Conservation (phyloP, 2,888 invertebrate genomes). For the Erebia ligea region DNA sequence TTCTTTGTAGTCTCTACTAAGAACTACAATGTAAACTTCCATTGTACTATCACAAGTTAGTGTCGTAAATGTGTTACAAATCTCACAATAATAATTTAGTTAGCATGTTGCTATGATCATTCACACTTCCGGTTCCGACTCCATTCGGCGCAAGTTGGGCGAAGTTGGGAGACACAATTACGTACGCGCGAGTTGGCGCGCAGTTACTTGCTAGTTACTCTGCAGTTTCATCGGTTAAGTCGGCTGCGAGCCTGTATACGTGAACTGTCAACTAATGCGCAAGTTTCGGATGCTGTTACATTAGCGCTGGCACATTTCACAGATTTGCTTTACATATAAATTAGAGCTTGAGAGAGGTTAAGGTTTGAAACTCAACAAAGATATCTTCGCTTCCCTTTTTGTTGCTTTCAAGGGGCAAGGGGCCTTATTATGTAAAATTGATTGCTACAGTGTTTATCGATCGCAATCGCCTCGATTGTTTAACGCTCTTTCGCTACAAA, state of each 20-base stretch:
- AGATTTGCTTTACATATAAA: constrained; percentile 11
- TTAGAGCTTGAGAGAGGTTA: not conserved
- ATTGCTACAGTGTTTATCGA: too few species aligned
- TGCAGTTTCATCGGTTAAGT: constrained; percentile 10
- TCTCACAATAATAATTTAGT: constrained; percentile 1
- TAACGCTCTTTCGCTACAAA: too few species aligned
- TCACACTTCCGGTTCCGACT: not conserved
- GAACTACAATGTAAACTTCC: not conserved
- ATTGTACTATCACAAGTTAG: not conserved
- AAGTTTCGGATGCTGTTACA: constrained; percentile 5
- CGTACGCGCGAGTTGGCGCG: not conserved
- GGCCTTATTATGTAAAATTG: too few species aligned
- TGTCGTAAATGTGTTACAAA: not conserved
- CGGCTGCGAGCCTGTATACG: constrained; percentile 3
- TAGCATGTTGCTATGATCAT: constrained; percentile 6
- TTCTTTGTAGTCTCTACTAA: not conserved
- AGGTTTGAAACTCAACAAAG: not conserved
- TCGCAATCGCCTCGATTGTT: too few species aligned
- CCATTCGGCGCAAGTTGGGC: not conserved
- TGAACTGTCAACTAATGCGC: constrained; percentile 11
- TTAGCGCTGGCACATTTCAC: constrained; percentile 17
- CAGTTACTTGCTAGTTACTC: constrained; percentile 1
- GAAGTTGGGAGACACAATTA: constrained; percentile 8
- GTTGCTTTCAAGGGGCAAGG: too few species aligned
- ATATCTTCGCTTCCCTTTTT: not conserved